Evolutionary conservation across 2,113 vertebrate genomes (phyloP), one percentile per base, ranked within the genome.

Genomic region (Antennarius striatus): DNA sequence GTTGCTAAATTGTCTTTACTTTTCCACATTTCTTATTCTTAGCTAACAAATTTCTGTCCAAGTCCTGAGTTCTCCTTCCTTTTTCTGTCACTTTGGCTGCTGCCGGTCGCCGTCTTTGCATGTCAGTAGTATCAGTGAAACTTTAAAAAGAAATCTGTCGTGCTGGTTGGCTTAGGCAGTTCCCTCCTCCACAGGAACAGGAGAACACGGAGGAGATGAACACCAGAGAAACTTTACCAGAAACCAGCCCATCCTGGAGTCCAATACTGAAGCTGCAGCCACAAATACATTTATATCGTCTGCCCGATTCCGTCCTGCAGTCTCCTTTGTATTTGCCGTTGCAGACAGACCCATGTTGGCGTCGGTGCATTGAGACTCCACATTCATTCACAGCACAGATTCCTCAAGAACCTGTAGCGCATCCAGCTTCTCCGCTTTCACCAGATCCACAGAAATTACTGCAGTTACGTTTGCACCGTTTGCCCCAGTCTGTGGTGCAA

Each of bases 121-220:
- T 90, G 89, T 60, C 56, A 73, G 77, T 87, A 67, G 73, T 87
- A 39, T 72, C 72, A 68, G 85, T 90, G 64, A 85, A 77, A 82
- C 77, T 56, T 69, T n/a, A n/a, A 22, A 22, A 22, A 87, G 84
- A 78, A 80, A 78, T 76, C 77, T 86, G 60, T 89, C 83, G 77
- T 86, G 77, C 85, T 88, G 84, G 87, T 88, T 91, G 88, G 91
- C 90, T 92, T 91, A 89, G 91, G 90, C 89, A 84, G 85, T 90
- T 73, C 85, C 86, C 87, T 90, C 86, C 86, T 90, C 61, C 87
- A 77, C 89, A 91, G 90, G 86, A 68, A 68, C 84, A 73, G 87
- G 77, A 85, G 82, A 79, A 55, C 64, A 77, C 16, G 10, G 82
- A 74, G 56, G 77, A 80, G 81, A 79, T 1, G 80, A 61, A 81